phyloP scores from a whole-genome alignment of 2,888 invertebrate genomes.

The Oasisia sp. region DNA sequence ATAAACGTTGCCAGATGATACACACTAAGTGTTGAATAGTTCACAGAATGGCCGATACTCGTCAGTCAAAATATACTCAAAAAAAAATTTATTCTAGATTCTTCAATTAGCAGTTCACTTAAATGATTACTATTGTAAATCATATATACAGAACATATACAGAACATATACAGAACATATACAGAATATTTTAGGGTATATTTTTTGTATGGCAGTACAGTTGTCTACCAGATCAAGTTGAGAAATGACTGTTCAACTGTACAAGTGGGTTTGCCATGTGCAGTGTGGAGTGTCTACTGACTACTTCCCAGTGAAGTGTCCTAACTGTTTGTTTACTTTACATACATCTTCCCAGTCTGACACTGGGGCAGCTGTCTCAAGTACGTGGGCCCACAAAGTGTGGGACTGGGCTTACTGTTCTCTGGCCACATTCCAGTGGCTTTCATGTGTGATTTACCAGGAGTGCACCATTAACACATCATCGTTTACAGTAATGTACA shows the following conservation, averaged over 20 bases:
- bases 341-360: background rate
- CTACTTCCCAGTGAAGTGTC: background rate
- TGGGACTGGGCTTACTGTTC: background rate
- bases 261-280: too few relatives aligned
- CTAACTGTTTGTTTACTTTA: background rate
- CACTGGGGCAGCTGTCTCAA: background rate
- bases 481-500: background rate
- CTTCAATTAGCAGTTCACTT: background rate
- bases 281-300: background rate
- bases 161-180: background rate
- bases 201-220: background rate
- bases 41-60: background rate
- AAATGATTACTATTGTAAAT: background rate
- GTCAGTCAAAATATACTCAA: background rate
- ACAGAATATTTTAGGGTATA: too few relatives aligned
- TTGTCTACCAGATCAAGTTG: background rate
- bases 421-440: background rate
- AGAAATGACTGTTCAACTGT: background rate
- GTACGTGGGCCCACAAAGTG: background rate
- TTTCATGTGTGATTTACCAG: background rate
- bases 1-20: background rate
- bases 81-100: background rate
- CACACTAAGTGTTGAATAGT: background rate
- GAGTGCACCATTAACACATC: background rate
- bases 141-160: background rate